Percentiles rank a stretch among this genome's conserved stretches.
phyloP scores from a whole-genome alignment of 2,113 vertebrate genomes.

The Leiothrix lutea region DNA sequence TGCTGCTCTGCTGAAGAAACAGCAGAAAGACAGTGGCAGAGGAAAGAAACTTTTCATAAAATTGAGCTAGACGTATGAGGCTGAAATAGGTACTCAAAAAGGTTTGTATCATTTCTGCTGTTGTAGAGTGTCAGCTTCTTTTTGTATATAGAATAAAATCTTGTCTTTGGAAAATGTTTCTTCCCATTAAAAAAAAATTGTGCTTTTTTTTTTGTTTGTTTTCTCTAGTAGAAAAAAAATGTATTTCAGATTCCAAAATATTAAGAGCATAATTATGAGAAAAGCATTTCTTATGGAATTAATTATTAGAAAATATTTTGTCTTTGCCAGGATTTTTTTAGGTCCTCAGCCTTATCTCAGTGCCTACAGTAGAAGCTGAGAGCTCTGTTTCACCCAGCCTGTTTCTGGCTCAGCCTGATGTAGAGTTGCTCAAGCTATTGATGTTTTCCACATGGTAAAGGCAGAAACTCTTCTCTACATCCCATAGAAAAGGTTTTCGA shows the following conservation, averaged over 20 bases:
- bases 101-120: background rate
- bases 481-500: background rate
- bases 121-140: background rate
- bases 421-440: background rate
- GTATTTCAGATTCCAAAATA: background rate
- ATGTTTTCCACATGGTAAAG: conserved; percentile 3
- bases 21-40: background rate
- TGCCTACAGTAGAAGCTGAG: background rate
- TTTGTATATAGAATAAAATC: background rate
- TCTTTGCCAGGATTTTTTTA: background rate
- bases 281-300: background rate
- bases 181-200: background rate
- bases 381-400: background rate
- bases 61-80: background rate
- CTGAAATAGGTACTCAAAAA: background rate
- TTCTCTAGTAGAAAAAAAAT: background rate
- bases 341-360: background rate
- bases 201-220: background rate
- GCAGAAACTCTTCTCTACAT: background rate
- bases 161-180: background rate
- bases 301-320: background rate
- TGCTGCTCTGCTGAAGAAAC: background rate
- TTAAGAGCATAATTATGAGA: background rate
- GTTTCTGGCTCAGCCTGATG: background rate
- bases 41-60: background rate